Evolutionary conservation across 2,113 vertebrate genomes (phyloP), one percentile per base, ranked within the genome.

Genomic region (Regulus satrapa): DNA sequence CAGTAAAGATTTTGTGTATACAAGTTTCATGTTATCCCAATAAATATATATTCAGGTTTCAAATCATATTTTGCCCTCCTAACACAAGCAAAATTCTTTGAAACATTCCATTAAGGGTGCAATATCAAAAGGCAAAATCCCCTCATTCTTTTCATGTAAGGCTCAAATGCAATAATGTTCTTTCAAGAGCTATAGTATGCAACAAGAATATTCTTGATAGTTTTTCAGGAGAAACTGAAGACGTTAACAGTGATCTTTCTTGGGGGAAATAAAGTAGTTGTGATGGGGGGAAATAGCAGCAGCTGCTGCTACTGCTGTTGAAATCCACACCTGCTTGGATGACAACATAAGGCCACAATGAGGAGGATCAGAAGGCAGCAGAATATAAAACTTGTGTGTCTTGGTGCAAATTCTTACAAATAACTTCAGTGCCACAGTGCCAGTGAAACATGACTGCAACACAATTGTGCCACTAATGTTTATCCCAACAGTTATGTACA

Each of bases 1-100:
- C 2, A 0, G 13, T 23, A 80, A 85, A 85, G 26, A 25, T 25
- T 68, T 68, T 49, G 3, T 19, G 52, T 34, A 29, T 26, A 43
- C 0, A 0, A 49, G 10, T 7, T 6, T 29, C 66, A 36, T 17
- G 18, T 25, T 64, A 62, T 62, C 38, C 5, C 4, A 0, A 12
- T 63, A 77, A 78, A 88, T 23, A 54, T 6, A 68, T 19, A 63
- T 77, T 41, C 55, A 66, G 24, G 8, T 76, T 90, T 92, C 38
- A 36, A 75, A 36, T 56, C 52, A 83, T n/a, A 64, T 49, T 61
- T 49, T 79, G 41, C 78, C 18, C 13, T 45, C 34, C 10, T 59
- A 38, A 43, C 26, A 80, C 29, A 72, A 88, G 85, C 1, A 75
- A 85, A 80, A 31, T 9, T 41, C 4, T 55, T 54, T 51, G 40